Evolutionary conservation across 2,888 invertebrate species (phyloP).

Genomic region (Pristionchus fissidentatus): DNA sequence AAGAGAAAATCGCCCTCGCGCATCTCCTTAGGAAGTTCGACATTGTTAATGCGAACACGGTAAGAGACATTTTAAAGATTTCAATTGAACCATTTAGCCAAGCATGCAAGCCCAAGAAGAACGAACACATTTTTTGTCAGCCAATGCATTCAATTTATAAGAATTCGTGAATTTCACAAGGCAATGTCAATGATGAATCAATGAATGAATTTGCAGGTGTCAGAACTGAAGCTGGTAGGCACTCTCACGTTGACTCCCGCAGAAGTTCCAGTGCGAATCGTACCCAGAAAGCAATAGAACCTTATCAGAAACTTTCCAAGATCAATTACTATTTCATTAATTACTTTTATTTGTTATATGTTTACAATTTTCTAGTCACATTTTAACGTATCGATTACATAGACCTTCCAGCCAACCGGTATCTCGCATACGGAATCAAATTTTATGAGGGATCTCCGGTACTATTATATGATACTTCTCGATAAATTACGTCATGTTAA

Average conservation of each 20-base stretch:
- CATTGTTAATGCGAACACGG: slow-evolving; percentile 4
- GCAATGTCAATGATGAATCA: background rate
- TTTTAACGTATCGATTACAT: no score
- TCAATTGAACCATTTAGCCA: background rate
- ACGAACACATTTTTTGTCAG: background rate
- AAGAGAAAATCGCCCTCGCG: slow-evolving; percentile 41
- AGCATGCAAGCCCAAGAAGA: no score
- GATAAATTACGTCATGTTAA: no score
- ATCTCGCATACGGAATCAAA: no score
- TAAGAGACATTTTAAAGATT: background rate
- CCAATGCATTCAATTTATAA: background rate
- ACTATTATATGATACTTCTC: no score
- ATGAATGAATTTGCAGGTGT: background rate
- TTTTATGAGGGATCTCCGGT: no score
- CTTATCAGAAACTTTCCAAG: no score
- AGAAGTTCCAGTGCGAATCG: slow-evolving; percentile 26
- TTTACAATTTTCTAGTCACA: no score
- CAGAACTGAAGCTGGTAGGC: background rate
- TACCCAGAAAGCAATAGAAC: slow-evolving; percentile 4
- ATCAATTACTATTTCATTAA: no score
- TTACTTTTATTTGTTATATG: no score
- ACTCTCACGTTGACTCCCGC: slow-evolving; percentile 10
- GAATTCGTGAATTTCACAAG: background rate
- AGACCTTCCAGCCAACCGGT: no score
- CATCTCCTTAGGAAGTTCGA: slow-evolving; percentile 31